phyloP scores from a whole-genome alignment of 2,797 vertebrate species.

The Tangara arthus region DNA sequence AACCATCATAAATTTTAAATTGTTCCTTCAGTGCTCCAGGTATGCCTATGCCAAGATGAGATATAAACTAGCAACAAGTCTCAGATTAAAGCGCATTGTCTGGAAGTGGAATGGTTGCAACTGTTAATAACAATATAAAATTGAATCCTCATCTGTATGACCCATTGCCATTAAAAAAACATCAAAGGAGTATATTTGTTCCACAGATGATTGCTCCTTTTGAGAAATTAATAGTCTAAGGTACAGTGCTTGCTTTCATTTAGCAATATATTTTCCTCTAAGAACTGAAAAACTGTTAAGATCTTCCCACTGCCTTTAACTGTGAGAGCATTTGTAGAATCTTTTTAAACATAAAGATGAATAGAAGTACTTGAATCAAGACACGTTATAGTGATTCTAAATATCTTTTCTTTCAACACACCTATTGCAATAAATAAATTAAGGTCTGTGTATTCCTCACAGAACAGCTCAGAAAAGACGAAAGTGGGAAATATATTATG shows the following conservation, averaged over 20 bases:
- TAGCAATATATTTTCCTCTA: neutral
- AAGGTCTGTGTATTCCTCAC: neutral
- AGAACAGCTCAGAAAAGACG: neutral
- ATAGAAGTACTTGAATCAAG: neutral
- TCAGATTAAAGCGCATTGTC: neutral
- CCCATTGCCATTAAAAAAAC: neutral
- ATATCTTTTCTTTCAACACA: neutral
- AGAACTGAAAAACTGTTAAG: neutral
- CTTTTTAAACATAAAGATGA: neutral
- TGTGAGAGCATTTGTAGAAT: rapidly evolving
- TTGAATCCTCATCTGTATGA: neutral
- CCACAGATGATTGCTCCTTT: neutral
- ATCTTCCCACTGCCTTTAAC: neutral
- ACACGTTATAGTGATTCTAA: neutral
- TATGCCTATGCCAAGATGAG: neutral
- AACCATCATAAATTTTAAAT: neutral
- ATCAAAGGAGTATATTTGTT: neutral
- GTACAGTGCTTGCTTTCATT: neutral
- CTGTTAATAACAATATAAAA: neutral
- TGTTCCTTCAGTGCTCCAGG: neutral
- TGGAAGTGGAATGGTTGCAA: neutral
- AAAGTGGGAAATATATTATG: neutral
- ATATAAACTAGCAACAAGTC: neutral
- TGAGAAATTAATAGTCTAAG: neutral
- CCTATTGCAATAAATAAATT: neutral